A percentile compares a stretch with the other conserved stretches of the same genome.
These are phyloP conservation scores for Paraplagusia blochii DNA, from an alignment of 2,113 vertebrate genomes.

Conservation along the genomic window DNA sequence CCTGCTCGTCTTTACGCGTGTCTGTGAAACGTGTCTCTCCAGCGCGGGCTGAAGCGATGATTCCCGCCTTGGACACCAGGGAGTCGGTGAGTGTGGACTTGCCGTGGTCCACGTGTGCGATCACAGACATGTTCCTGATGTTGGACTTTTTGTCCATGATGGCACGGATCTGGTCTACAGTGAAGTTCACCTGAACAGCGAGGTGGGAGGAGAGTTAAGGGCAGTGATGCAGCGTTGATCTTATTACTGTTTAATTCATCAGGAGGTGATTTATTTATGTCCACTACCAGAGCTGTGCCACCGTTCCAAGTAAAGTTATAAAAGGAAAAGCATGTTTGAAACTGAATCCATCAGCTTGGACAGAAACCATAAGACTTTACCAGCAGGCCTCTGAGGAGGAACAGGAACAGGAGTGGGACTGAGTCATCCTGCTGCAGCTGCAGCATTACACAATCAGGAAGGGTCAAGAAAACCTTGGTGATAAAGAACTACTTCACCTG, in stretches of 20 bases:
- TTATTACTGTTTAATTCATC: constrained; percentile 24
- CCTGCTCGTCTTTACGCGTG: constrained; percentile 94
- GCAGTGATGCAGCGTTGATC: constrained; percentile 5
- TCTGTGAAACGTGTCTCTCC: constrained; percentile 95
- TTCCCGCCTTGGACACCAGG: constrained; percentile 93
- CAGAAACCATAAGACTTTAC: constrained; percentile 30
- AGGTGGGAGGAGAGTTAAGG: neutral
- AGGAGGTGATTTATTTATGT: constrained; percentile 28
- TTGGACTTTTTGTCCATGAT: constrained; percentile 99
- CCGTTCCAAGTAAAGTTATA: constrained; percentile 45
- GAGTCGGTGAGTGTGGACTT: constrained; percentile 95
- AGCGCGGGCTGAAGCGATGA: constrained; percentile 86
- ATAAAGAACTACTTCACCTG: too few relatives aligned
- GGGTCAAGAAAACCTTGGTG: neutral
- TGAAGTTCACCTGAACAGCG: constrained; percentile 88
- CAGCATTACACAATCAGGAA: constrained; percentile 1
- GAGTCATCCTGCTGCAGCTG: constrained; percentile 41
- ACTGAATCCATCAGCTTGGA: constrained; percentile 37
- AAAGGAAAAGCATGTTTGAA: constrained; percentile 65
- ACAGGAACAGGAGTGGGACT: constrained; percentile 20
- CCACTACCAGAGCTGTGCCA: constrained; percentile 10
- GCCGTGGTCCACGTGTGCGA: constrained; percentile 93
- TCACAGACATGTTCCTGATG: constrained; percentile 98
- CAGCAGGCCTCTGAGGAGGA: constrained; percentile 23
- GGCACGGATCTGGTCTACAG: constrained; percentile 94